Conservation (phyloP, 2,888 invertebrate species). For the Aquatica leii region DNA sequence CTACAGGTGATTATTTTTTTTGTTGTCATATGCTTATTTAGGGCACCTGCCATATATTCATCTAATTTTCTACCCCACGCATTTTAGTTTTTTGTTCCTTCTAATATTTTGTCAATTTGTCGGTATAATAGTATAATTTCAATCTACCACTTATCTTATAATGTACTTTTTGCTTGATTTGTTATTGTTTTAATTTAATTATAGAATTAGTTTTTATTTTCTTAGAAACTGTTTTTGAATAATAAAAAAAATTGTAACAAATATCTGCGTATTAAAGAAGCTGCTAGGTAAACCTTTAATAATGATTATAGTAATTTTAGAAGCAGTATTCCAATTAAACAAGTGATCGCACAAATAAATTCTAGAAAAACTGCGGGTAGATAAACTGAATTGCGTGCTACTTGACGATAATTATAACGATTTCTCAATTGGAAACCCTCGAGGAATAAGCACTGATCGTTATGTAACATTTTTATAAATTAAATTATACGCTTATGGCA, state of each 20-base stretch:
- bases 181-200: constrained; percentile 23
- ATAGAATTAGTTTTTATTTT: neutral
- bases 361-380: constrained; percentile 43
- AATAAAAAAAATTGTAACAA: neutral
- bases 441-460: constrained; percentile 31
- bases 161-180: constrained; percentile 17
- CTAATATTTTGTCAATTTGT: constrained; percentile 46
- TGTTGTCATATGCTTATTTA: constrained; percentile 35
- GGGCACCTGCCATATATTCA: constrained; percentile 44
- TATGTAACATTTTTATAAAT: constrained; percentile 37
- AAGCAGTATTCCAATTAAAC: constrained; percentile 26
- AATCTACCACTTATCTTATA: constrained; percentile 30
- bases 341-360: constrained; percentile 48
- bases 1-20: constrained; percentile 46
- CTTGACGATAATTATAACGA: constrained; percentile 43
- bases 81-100: constrained; percentile 34
- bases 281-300: constrained; percentile 32
- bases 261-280: constrained; percentile 31
- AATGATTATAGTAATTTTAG: constrained; percentile 43
- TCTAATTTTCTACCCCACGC: constrained; percentile 46
- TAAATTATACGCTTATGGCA: constrained; percentile 30
- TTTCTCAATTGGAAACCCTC: constrained; percentile 42
- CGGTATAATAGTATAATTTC: constrained; percentile 48
- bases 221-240: neutral
- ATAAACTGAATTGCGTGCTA: constrained; percentile 50